Evolutionary conservation across 2,797 vertebrate genomes (phyloP).

Genomic region (Gymnothorax javanicus): DNA sequence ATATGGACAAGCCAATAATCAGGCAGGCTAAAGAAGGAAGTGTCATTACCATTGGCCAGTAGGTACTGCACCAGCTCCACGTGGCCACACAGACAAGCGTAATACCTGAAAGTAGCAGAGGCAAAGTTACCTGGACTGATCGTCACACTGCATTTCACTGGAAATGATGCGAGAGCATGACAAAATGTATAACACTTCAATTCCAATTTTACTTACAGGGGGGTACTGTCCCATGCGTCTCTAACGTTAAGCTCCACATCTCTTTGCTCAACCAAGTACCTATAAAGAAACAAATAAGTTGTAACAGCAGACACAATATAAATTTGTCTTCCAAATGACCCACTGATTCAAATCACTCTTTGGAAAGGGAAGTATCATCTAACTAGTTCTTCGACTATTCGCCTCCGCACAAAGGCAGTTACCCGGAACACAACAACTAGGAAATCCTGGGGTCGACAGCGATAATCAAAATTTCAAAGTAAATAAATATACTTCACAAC

Average conservation of each 20-base stretch:
- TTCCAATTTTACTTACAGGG: slow-evolving; percentile 79
- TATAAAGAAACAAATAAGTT: slow-evolving; percentile 48
- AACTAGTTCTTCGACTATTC: background rate
- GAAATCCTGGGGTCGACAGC: no score
- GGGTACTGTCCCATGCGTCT: slow-evolving; percentile 97
- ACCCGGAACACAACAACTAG: background rate
- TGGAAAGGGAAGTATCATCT: background rate
- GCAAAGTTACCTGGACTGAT: background rate
- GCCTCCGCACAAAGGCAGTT: background rate
- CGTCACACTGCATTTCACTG: background rate
- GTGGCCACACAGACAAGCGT: slow-evolving; percentile 93
- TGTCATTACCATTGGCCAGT: slow-evolving; percentile 86
- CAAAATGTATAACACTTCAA: background rate
- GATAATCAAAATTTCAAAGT: background rate
- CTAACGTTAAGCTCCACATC: slow-evolving; percentile 95
- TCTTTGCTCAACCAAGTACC: slow-evolving; percentile 93
- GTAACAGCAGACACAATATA: background rate
- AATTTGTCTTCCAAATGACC: background rate
- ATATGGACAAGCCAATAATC: background rate
- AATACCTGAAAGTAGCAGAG: slow-evolving; percentile 77
- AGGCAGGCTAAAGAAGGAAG: background rate
- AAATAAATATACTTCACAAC: background rate
- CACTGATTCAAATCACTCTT: background rate
- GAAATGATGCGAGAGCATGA: background rate
- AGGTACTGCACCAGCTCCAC: slow-evolving; percentile 94